Evolutionary conservation across 92 coral and sea anemone genomes (phyloP).

Genomic region (Scolanthus callimorphus): DNA sequence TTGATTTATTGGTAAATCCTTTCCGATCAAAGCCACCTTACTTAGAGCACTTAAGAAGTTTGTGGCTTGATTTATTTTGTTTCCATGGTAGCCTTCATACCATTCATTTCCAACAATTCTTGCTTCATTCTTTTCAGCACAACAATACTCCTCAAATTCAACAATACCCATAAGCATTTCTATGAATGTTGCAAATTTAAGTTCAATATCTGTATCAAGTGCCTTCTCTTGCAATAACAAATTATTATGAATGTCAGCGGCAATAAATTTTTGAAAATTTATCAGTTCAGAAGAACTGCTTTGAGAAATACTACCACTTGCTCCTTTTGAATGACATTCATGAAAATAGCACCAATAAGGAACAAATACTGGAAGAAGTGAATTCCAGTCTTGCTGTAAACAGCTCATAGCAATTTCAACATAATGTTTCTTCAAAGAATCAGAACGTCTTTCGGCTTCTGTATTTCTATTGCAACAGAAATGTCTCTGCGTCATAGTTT

Average conservation of each 20-base stretch:
- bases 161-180: neutral
- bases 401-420: no score
- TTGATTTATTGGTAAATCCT: neutral
- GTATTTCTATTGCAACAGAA: no score
- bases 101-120: neutral
- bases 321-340: neutral
- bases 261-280: neutral
- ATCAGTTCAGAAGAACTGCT: neutral
- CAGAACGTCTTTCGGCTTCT: no score
- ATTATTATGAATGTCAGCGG: neutral
- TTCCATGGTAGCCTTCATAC: neutral
- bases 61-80: neutral
- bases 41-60: no score
- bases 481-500: no score
- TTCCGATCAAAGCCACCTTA: neutral
- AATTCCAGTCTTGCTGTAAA: conserved; percentile 1
- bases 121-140: no score
- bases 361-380: conserved; percentile 4
- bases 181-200: neutral
- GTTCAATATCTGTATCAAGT: neutral
- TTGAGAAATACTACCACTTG: neutral
- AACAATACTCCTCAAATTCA: neutral
- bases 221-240: neutral
- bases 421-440: no score
- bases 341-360: conserved; percentile 16